Evolutionary conservation across 2,797 vertebrate species (phyloP), one percentile per base, ranked within the genome.

Genomic region (Diplodus sargus): DNA sequence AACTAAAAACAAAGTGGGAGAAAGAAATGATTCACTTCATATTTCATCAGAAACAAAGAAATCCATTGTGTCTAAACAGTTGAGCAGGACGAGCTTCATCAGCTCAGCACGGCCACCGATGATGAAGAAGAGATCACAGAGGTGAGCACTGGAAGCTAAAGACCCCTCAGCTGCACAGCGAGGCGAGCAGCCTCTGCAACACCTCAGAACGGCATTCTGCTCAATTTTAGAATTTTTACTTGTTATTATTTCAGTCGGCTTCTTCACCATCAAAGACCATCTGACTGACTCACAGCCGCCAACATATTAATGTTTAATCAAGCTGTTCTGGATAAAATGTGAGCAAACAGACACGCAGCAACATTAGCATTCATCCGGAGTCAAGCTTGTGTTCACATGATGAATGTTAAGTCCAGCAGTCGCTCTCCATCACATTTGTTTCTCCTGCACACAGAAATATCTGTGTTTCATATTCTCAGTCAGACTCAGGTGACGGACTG

Each of bases 311-410:
- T 30, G 18, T 2, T 30, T 58, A 28, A 43, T 57, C 18, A 28
- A 42, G 45, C 0, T 22, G 15, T 53, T 39, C 0, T 0, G n/a
- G 1, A 25, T 67, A 2, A 60, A 39, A 54, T 65, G 39, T 39
- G 39, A 39, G 39, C 39, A 39, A 42, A 22, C 1, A 8, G 48
- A n/a, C 47, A 16, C 2, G 9, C 12, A 62, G 48, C 49, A 4
- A 62, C 22, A 45, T 51, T 49, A 22, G 45, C 45, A 71, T 71
- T 72, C 30, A 62, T 28, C 43, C 17, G 25, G 16, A 39, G 51
- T 39, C 20, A 3, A 9, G 57, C 39, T 25, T 68, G 57, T 6
- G 23, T 76, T 56, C 56, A 66, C 22, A 2, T 3, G 22, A 17
- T 66, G 30, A 67, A 59, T 67, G 51, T 18, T 52, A 59, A 75